These are phyloP conservation scores for Apamea anceps DNA, from an alignment of 2,888 invertebrate genomes.

Conservation along the genomic window DNA sequence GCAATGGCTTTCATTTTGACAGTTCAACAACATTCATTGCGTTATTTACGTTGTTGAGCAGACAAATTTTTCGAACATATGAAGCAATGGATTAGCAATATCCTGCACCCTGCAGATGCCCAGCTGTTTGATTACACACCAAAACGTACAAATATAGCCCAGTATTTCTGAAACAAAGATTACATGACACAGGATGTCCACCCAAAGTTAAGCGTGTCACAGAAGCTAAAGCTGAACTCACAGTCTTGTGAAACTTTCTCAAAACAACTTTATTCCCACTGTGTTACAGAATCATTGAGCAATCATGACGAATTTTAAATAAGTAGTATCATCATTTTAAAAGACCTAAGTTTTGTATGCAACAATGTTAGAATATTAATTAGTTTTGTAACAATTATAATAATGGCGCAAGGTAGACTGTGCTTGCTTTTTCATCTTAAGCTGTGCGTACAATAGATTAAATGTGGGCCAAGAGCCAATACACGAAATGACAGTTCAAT, in stretches of 20 bases:
- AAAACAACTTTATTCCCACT: constrained; percentile 36
- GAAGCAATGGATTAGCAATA: not conserved
- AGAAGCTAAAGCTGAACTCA: constrained; percentile 42
- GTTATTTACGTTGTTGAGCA: too few relatives aligned
- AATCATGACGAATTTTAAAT: constrained; percentile 51
- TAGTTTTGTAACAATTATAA: constrained; percentile 39
- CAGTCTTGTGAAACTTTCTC: constrained; percentile 43
- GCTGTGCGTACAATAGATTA: constrained; percentile 31
- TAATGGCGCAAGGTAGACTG: constrained; percentile 49
- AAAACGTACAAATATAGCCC: not conserved
- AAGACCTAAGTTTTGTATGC: constrained; percentile 54
- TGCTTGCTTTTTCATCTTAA: constrained; percentile 49
- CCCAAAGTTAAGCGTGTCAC: not conserved
- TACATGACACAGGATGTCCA: not conserved
- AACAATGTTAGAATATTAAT: constrained; percentile 40
- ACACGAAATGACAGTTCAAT: not conserved
- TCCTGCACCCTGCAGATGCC: not conserved
- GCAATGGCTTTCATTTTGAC: too few relatives aligned
- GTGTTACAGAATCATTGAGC: constrained; percentile 43
- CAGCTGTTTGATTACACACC: not conserved
- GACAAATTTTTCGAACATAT: too few relatives aligned
- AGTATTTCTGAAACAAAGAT: constrained; percentile 12
- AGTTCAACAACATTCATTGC: too few relatives aligned
- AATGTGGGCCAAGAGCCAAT: not conserved
- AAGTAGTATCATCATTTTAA: constrained; percentile 52